Evolutionary conservation across 2,797 vertebrate species (phyloP), one percentile per base, ranked within the genome.

Genomic region (Lutjanus argentimaculatus): DNA sequence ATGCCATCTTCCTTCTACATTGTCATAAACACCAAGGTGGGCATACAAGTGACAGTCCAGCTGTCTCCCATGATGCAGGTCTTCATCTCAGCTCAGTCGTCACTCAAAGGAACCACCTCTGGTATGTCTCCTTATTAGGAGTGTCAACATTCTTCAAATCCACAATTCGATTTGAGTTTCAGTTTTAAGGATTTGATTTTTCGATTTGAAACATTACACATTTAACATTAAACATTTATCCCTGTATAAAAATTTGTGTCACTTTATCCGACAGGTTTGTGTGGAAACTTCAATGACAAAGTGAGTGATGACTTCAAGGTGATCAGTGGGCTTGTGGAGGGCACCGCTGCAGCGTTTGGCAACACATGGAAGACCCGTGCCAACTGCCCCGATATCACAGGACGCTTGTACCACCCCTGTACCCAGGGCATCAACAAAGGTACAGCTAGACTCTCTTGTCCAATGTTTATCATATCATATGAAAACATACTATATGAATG

Each of bases 231-330:
- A 70, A 55, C 1, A 0, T 48, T 22, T 14, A 13, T 15, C 21
- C 61, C 2, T 64, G 9, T 79, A 25, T 25, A 25, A 25, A 17
- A 64, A 43, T 56, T 3, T 49, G 55, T 45, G 30, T 67, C 22
- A 5, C 56, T 21, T 25, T 21, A 9, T 69, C 65, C 43, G 42
- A 66, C 78, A 98, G 97, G 97, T 61, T 93, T 98, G 73, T 98
- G 97, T 85, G 97, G 97, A 1, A 97, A 97, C 94, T 98, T 96
- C 90, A 98, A 98, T 79, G 91, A 95, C 80, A 88, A 92, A 8
- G 94, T 96, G 85, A 83, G 68, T 3, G 97, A 98, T 25, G 97
- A 98, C 82, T 97, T 97, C 85, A 93, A 53, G 82, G 95, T 91
- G 25, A 72, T 40, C 0, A 95, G 89, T 58, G 97, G 97, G 58